These are phyloP conservation scores for Rhopilema esculentum DNA, from an alignment of 30 jellyfish, hydroid and myxozoan genomes.

Conservation along the genomic window DNA sequence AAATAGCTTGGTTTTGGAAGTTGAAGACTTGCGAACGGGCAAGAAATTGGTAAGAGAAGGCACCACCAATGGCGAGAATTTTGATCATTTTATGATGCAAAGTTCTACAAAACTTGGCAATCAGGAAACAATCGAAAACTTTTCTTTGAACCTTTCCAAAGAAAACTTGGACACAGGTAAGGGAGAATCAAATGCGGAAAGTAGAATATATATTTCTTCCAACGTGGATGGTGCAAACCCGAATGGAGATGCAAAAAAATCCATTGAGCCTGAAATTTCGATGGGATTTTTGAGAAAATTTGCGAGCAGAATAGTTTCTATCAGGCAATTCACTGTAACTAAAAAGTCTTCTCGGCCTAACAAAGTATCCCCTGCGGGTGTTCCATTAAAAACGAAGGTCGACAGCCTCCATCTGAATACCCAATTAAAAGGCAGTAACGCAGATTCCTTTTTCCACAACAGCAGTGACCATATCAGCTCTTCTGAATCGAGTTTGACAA, in stretches of 20 bases:
- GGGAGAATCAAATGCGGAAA: neutral
- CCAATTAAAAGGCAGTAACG: neutral
- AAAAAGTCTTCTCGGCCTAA: neutral
- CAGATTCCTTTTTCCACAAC: too few species aligned
- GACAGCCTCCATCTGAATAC: neutral
- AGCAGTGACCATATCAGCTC: neutral
- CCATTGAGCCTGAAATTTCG: too few species aligned
- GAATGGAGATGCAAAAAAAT: too few species aligned
- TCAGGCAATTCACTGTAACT: neutral
- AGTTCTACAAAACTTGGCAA: neutral
- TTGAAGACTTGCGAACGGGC: slow-evolving; percentile 34
- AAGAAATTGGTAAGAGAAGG: neutral
- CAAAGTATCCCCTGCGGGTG: neutral
- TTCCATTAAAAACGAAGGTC: neutral
- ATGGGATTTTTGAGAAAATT: neutral
- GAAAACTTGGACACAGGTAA: neutral
- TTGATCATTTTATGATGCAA: neutral
- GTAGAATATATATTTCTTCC: too few species aligned
- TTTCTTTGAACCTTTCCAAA: neutral
- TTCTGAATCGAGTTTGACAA: neutral
- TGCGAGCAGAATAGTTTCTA: neutral
- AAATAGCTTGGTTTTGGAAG: slow-evolving; percentile 22
- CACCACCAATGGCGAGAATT: neutral
- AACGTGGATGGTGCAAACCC: too few species aligned
- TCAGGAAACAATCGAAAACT: neutral